A percentile compares a stretch with the other conserved stretches of the same genome.
Conservation (phyloP, 2,888 invertebrate species). For the Drosophila aldrichi region DNA sequence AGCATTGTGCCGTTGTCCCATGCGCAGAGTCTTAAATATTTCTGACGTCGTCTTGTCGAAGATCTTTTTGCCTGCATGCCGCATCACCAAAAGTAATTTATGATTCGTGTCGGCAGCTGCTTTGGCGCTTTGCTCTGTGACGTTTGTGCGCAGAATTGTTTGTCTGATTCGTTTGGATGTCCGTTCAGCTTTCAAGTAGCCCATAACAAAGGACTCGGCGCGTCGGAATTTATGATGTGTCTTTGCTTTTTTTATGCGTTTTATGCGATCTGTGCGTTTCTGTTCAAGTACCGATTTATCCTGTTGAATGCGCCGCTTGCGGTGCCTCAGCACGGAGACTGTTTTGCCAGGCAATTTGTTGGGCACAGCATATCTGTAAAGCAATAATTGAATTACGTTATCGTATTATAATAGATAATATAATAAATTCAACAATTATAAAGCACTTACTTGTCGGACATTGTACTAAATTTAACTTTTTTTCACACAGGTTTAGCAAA, state of each 20-base stretch:
- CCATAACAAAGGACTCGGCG: constrained; percentile 85
- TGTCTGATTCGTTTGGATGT: constrained; percentile 82
- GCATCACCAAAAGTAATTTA: constrained; percentile 83
- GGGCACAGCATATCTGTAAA: constrained; percentile 84
- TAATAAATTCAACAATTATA: not conserved
- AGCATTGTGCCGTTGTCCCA: constrained; percentile 79
- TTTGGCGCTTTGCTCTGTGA: constrained; percentile 65
- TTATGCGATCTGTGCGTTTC: constrained; percentile 76
- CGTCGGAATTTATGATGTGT: constrained; percentile 83
- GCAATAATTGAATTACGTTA: not conserved
- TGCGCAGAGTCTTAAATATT: constrained; percentile 76
- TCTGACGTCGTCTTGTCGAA: constrained; percentile 83
- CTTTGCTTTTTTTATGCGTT: constrained; percentile 69
- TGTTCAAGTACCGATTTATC: constrained; percentile 82
- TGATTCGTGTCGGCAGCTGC: constrained; percentile 75
- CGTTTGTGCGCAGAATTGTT: constrained; percentile 72
- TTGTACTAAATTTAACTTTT: constrained; percentile 44
- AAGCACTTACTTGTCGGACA: constrained; percentile 82
- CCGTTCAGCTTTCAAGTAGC: constrained; percentile 83
- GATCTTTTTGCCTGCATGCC: constrained; percentile 84
- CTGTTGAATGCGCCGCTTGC: constrained; percentile 83
- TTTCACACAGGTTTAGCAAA: constrained; percentile 35
- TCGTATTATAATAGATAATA: not conserved
- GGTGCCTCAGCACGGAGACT: constrained; percentile 84
- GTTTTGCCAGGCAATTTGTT: constrained; percentile 85